Evolutionary conservation across 2,888 invertebrate species (phyloP), one percentile per base, ranked within the genome.

Genomic region (Caenorhabditis becei): DNA sequence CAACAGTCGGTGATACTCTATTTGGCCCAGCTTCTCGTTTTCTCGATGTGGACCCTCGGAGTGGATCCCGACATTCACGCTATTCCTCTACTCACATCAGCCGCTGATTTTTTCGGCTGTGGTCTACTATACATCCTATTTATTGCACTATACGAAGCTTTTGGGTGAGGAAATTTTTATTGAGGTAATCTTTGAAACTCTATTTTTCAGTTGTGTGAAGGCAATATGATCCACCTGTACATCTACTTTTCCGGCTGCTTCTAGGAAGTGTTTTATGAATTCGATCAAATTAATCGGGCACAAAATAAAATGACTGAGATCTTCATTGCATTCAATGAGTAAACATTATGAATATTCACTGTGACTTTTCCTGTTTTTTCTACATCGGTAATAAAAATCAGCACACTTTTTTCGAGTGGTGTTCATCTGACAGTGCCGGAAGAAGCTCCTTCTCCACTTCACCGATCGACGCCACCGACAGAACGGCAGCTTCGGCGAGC

Each of bases 21-120:
- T 35, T n/a, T 83, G 23, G 51, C 83, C 14, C 84, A 86, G 44
- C 37, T 83, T 28, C n/a, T 83, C 8, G 82, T 83, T 4, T 63
- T 56, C 44, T n/a, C 61, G 5, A 54, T 84, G 11, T 86, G 84
- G 84, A 51, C 20, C 37, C 28, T 62, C 11, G 75, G 77, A 2
- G 10, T 83, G 11, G 79, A 84, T 74, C 84, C 86, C 3, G 86
- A 86, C 47, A 75, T 79, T 44, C 84, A 86, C 58, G 75, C 86
- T 10, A 84, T 86, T 69, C 86, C 86, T 2, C 35, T 84, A 0
- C 49, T 86, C 8, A 86, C 86, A 4, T 74, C 84, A 0, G 35
- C 79, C 0, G 86, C 83, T 16, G 86, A 86, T 61, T 56, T 88
- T 1, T 61, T 81, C 24, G 88, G 86, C 20, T 75, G 82, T 23